These are phyloP conservation scores for Galerucella nymphaeae DNA, from an alignment of 2,888 invertebrate genomes.

Conservation along the genomic window DNA sequence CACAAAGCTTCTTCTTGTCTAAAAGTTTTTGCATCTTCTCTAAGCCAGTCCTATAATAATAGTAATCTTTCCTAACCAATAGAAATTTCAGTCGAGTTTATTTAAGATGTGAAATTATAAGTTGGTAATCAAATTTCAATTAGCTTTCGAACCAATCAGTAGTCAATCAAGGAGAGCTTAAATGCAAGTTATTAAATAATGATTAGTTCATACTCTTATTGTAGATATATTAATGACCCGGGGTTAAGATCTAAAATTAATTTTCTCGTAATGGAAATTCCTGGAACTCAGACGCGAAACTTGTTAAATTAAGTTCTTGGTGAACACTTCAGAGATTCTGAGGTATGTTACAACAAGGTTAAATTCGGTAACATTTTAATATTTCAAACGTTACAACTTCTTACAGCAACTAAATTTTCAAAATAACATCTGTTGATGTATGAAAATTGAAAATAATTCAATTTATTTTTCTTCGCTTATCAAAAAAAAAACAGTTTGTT, in stretches of 20 bases:
- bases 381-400: neutral
- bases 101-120: constrained; percentile 24
- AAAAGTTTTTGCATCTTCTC: too few relatives aligned
- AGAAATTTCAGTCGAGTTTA: neutral
- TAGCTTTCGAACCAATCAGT: constrained; percentile 64
- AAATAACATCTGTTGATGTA: neutral
- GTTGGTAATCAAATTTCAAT: constrained; percentile 63
- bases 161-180: constrained; percentile 63
- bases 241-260: constrained; percentile 63
- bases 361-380: neutral
- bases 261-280: constrained; percentile 51
- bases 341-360: neutral
- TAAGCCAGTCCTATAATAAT: too few relatives aligned
- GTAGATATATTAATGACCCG: constrained; percentile 59
- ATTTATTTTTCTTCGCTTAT: constrained; percentile 17
- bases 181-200: constrained; percentile 65
- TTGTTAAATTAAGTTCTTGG: neutral
- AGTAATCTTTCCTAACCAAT: neutral
- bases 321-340: neutral
- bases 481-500: constrained; percentile 53
- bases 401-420: too few relatives aligned
- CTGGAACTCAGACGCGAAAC: constrained; percentile 22
- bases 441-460: constrained; percentile 17
- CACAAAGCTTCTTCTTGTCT: too few relatives aligned
- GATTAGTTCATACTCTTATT: constrained; percentile 61